Percentiles rank a stretch among this genome's conserved stretches.
Conservation (phyloP, 2,888 invertebrate species). For the Pocota personata region DNA sequence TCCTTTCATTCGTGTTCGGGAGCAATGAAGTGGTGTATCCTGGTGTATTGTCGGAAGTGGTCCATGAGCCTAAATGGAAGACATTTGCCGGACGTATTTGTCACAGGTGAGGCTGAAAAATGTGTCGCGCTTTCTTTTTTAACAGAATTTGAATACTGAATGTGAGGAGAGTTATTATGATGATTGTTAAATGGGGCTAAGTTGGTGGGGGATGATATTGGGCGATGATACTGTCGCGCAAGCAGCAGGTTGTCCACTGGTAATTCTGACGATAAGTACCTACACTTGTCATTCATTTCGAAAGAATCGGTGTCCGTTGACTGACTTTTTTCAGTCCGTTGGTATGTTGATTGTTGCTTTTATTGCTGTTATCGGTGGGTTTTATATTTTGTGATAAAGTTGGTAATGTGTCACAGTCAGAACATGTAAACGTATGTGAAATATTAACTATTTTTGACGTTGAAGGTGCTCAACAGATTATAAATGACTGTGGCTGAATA, state of each 20-base stretch:
- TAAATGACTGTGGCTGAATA: no score
- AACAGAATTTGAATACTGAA: slow-evolving; percentile 5
- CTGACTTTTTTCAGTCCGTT: background rate
- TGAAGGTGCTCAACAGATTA: no score
- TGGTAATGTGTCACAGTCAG: no score
- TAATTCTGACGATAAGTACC: slow-evolving; percentile 15
- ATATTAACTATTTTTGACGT: no score
- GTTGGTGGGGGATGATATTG: background rate
- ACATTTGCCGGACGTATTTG: slow-evolving; percentile 47
- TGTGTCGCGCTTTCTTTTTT: slow-evolving; percentile 10
- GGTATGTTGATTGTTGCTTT: background rate
- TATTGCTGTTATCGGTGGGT: background rate
- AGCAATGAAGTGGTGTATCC: slow-evolving; percentile 62
- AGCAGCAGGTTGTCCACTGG: background rate
- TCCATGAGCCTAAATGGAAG: slow-evolving; percentile 55
- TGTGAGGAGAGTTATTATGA: slow-evolving; percentile 16
- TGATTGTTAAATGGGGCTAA: slow-evolving; percentile 28
- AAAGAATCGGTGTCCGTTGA: background rate
- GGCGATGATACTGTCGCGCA: background rate
- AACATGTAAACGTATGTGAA: no score
- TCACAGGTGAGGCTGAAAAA: slow-evolving; percentile 38
- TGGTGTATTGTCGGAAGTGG: slow-evolving; percentile 64
- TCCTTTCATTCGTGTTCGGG: background rate
- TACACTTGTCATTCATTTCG: background rate
- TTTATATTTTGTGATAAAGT: background rate